phyloP scores from a whole-genome alignment of 2,888 invertebrate genomes.

The Phoenoteleia sp. region DNA sequence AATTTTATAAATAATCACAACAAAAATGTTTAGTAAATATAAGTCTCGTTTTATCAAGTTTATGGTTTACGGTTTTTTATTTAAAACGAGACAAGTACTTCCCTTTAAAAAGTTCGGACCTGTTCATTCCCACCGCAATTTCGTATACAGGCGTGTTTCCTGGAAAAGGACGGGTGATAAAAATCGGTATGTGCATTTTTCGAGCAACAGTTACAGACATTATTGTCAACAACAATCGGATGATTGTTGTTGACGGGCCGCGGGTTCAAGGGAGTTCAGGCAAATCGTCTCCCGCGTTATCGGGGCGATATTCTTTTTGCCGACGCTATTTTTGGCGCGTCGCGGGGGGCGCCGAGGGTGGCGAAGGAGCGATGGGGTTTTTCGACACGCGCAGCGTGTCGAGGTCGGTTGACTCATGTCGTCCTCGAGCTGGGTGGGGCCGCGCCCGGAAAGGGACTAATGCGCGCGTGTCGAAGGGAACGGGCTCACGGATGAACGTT shows the following conservation, averaged over 20 bases:
- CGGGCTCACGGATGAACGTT: constrained; percentile 21
- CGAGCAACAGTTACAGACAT: too few species aligned
- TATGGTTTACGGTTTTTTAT: too few species aligned
- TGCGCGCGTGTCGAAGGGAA: constrained; percentile 61
- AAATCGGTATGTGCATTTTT: too few species aligned
- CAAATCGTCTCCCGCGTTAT: constrained; percentile 32
- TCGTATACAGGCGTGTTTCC: too few species aligned
- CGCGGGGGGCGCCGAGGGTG: constrained; percentile 59
- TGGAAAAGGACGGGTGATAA: too few species aligned
- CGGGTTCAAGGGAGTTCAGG: constrained; percentile 60
- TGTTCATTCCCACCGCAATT: too few species aligned
- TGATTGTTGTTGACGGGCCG: constrained; percentile 31
- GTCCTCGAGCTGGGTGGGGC: constrained; percentile 68
- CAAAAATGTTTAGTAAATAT: too few species aligned
- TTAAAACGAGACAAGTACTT: too few species aligned
- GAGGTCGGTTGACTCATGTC: constrained; percentile 62
- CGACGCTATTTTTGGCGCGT: constrained; percentile 64
- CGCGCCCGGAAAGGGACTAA: constrained; percentile 69
- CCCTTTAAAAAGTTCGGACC: too few species aligned
- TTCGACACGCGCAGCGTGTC: constrained; percentile 56
- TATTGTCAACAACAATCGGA: too few species aligned
- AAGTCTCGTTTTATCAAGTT: too few species aligned
- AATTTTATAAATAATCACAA: too few species aligned
- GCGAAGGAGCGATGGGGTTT: constrained; percentile 40
- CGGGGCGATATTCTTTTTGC: constrained; percentile 37